Conservation (phyloP, 2,113 vertebrate species). For the Callipepla squamata region DNA sequence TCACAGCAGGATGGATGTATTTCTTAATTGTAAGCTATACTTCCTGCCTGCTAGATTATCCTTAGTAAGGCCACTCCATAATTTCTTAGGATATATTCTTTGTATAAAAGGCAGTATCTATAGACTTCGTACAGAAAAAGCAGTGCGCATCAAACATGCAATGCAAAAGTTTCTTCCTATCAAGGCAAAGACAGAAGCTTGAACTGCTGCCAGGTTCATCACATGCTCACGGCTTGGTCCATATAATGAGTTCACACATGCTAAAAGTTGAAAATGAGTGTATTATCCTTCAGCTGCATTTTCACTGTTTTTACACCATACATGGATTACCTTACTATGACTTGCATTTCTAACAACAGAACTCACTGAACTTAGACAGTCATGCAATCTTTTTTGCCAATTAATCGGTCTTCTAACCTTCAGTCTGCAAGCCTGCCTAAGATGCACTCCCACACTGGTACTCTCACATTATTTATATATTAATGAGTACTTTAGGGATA, state of each 20-base stretch:
- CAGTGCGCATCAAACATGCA: fast-evolving
- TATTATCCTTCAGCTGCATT: not conserved
- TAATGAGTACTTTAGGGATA: not conserved
- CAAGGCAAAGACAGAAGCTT: not conserved
- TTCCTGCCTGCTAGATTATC: not conserved
- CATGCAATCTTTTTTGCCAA: not conserved
- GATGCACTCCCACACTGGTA: not conserved
- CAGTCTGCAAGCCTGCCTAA: slow-evolving; percentile 11
- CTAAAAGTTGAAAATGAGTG: not conserved
- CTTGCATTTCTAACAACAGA: not conserved
- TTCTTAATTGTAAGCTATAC: not conserved
- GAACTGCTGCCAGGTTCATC: not conserved
- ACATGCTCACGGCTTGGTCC: not conserved
- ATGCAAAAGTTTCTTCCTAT: not conserved
- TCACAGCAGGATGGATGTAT: not conserved
- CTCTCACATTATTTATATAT: slow-evolving; percentile 40
- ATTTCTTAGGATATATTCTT: not conserved
- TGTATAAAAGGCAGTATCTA: not conserved
- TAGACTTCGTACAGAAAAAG: not conserved
- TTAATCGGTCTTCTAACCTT: not conserved
- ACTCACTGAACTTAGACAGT: not conserved
- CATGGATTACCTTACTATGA: not conserved
- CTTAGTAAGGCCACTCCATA: not conserved
- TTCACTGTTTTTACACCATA: not conserved
- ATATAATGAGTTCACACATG: not conserved